Evolutionary conservation across 2,797 vertebrate species (phyloP).

Genomic region (Geotria australis): DNA sequence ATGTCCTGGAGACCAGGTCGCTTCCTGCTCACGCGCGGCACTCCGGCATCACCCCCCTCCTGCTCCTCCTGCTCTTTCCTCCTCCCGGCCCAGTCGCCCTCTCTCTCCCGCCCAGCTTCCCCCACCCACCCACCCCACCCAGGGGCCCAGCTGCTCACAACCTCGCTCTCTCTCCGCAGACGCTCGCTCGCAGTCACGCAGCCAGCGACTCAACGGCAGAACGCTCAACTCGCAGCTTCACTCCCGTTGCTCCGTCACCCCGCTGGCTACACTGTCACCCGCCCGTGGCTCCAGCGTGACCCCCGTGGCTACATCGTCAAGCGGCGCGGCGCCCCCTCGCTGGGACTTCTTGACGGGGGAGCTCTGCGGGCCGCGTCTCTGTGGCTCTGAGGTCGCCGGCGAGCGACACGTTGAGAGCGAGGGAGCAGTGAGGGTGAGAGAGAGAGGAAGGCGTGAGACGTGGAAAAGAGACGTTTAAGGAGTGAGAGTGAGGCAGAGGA

Average conservation of each 20-base stretch:
- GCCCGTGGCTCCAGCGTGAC: too few relatives aligned
- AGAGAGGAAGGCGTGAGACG: too few relatives aligned
- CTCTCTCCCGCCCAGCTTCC: background rate
- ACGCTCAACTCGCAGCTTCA: background rate
- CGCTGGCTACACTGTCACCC: background rate
- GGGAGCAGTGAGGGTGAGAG: too few relatives aligned
- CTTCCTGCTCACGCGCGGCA: background rate
- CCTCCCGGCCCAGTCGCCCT: background rate
- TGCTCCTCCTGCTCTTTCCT: background rate
- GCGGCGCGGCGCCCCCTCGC: too few relatives aligned
- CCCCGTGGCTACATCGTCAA: too few relatives aligned
- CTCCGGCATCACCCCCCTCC: background rate
- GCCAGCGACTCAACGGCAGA: background rate
- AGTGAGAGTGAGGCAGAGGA: too few relatives aligned
- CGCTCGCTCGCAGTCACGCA: background rate
- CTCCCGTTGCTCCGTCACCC: too few relatives aligned
- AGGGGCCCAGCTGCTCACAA: background rate
- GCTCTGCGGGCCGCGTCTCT: too few relatives aligned
- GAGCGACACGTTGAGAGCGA: too few relatives aligned
- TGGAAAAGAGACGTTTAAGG: too few relatives aligned
- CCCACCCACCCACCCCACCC: background rate
- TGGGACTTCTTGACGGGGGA: too few relatives aligned
- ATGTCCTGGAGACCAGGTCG: background rate
- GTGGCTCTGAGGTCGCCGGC: too few relatives aligned
- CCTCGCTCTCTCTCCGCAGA: background rate